These are phyloP conservation scores for Nomada fabriciana DNA, from an alignment of 2,888 invertebrate genomes.

Conservation along the genomic window DNA sequence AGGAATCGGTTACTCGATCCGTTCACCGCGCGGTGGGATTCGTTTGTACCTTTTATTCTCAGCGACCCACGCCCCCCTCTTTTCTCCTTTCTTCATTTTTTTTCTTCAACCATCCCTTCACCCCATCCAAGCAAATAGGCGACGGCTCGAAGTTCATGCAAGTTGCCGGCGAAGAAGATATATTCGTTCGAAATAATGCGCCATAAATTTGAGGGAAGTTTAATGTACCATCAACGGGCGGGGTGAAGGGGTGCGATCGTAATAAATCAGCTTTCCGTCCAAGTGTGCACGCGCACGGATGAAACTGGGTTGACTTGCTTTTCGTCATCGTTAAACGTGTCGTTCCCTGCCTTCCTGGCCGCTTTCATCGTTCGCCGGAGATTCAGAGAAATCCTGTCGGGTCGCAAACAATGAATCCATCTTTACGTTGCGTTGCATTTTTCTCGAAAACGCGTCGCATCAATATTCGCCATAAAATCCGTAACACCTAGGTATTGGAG, in stretches of 20 bases:
- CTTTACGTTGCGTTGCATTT: too few species aligned
- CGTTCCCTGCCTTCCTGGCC: slow-evolving; percentile 8
- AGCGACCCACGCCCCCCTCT: background rate
- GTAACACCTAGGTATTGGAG: too few species aligned
- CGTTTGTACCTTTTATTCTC: too few species aligned
- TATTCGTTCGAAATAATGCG: slow-evolving; percentile 47
- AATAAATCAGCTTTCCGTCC: slow-evolving; percentile 55
- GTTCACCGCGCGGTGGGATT: too few species aligned
- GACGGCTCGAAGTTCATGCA: slow-evolving; percentile 8
- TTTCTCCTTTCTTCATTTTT: background rate
- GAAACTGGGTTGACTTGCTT: slow-evolving; percentile 53
- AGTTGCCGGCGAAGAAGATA: slow-evolving; percentile 23
- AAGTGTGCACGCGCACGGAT: slow-evolving; percentile 19
- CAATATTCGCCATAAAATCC: too few species aligned
- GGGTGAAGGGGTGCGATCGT: background rate
- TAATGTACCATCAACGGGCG: slow-evolving; percentile 50
- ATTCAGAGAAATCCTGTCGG: too few species aligned
- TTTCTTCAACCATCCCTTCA: background rate
- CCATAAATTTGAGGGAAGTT: slow-evolving; percentile 49
- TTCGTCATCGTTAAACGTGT: slow-evolving; percentile 60
- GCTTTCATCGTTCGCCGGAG: slow-evolving; percentile 11
- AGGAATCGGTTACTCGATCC: background rate
- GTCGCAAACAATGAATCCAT: too few species aligned
- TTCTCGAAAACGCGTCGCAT: too few species aligned
- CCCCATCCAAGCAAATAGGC: background rate